phyloP scores from a whole-genome alignment of 2,113 vertebrate genomes.

The Pimephales promelas region DNA sequence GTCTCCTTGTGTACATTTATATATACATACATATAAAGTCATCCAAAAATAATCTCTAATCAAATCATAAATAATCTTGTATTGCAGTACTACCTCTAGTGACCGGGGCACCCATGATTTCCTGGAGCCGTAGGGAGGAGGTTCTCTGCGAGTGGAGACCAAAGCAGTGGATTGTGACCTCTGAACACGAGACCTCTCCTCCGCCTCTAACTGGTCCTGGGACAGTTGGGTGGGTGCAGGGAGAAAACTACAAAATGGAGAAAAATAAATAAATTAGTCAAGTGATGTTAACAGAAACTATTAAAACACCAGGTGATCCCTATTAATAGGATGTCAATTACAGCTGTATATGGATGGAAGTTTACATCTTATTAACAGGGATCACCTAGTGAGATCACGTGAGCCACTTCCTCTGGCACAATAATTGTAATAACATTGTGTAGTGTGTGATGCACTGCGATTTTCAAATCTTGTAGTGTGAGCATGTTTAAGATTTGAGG shows the following conservation, averaged over 20 bases:
- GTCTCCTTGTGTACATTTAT: too few species aligned
- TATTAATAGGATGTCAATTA: not conserved
- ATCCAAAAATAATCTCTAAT: too few species aligned
- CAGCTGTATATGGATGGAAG: too few species aligned
- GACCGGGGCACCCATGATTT: slow-evolving; percentile 91
- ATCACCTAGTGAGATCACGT: too few species aligned
- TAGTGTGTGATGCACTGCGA: too few species aligned
- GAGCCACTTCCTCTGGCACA: too few species aligned
- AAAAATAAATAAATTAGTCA: not conserved
- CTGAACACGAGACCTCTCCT: slow-evolving; percentile 87
- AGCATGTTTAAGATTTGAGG: too few species aligned
- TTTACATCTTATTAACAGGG: too few species aligned
- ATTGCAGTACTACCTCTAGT: slow-evolving; percentile 83
- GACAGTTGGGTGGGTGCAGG: slow-evolving; percentile 95
- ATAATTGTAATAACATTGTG: too few species aligned
- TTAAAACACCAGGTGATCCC: not conserved
- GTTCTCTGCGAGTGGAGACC: slow-evolving; percentile 89
- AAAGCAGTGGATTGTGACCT: slow-evolving; percentile 87
- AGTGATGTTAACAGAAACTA: not conserved
- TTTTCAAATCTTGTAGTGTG: too few species aligned
- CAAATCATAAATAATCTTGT: too few species aligned
- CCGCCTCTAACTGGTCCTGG: slow-evolving; percentile 95
- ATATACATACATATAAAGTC: too few species aligned
- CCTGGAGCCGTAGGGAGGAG: slow-evolving; percentile 87
- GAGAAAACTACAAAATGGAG: slow-evolving; percentile 80